phyloP scores from a whole-genome alignment of 1,140 invertebrate genomes.

The Penaeus chinensis region DNA sequence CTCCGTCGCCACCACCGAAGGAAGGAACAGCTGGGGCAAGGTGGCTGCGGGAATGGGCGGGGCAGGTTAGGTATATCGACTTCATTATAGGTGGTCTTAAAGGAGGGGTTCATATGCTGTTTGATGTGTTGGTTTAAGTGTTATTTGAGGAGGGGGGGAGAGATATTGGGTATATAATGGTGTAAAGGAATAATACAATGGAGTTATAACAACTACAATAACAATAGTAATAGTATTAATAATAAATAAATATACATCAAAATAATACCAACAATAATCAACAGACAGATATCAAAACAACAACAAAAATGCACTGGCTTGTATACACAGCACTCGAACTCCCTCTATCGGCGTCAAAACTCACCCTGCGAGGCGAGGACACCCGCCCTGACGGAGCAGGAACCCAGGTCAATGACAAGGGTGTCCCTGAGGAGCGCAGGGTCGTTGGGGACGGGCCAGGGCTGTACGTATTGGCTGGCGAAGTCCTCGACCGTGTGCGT shows the following conservation, averaged over 20 bases:
- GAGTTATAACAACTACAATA: conserved; percentile 6
- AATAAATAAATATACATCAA: neutral
- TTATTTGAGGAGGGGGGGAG: no score
- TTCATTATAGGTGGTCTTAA: no score
- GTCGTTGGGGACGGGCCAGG: conserved; percentile 68
- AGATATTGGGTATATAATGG: no score
- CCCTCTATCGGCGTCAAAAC: conserved; percentile 38
- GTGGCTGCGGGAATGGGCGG: conserved; percentile 27
- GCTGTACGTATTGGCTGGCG: conserved; percentile 71
- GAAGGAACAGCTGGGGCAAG: conserved; percentile 73
- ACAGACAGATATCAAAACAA: neutral
- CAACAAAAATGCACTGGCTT: neutral
- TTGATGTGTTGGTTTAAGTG: no score
- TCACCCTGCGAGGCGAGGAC: conserved; percentile 72
- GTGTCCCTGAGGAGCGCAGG: conserved; percentile 66
- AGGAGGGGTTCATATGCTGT: no score
- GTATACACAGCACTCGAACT: neutral
- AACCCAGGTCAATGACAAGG: conserved; percentile 74
- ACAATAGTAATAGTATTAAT: neutral
- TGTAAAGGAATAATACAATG: neutral
- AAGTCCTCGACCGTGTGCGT: conserved; percentile 72
- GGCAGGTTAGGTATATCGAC: no score
- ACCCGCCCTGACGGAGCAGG: conserved; percentile 74
- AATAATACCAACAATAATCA: neutral
- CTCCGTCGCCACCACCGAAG: conserved; percentile 72